Evolutionary conservation across 23 tunicate species (phyloP).

Genomic region (Corella eumyota): DNA sequence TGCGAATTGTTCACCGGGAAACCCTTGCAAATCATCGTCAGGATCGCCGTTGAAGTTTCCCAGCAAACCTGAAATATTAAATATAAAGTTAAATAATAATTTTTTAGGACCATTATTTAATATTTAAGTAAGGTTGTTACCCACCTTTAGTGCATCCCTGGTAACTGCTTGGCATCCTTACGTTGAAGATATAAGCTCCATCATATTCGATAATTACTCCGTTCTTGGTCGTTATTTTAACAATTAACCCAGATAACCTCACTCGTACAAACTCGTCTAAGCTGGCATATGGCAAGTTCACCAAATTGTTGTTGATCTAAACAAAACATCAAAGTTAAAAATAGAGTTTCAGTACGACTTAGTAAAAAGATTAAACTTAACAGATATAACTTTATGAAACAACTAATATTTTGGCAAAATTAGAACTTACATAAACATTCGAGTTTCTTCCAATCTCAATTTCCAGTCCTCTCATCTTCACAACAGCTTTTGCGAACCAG

Average conservation of each 20-base stretch:
- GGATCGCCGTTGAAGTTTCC: slow-evolving; percentile 38
- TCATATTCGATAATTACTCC: slow-evolving; percentile 33
- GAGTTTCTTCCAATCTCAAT: slow-evolving; percentile 13
- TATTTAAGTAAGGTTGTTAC: no score
- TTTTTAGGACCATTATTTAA: neutral
- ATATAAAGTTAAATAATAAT: neutral
- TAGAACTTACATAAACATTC: slow-evolving; percentile 19
- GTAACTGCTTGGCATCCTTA: slow-evolving; percentile 16
- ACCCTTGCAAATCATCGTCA: slow-evolving; percentile 14
- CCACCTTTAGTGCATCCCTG: slow-evolving; percentile 35
- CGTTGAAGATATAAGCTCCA: slow-evolving; percentile 14
- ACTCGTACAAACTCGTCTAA: slow-evolving; percentile 9
- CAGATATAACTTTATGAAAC: neutral
- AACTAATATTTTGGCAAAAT: neutral
- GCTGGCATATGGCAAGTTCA: slow-evolving; percentile 19
- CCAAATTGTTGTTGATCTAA: slow-evolving; percentile 14
- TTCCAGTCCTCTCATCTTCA: slow-evolving; percentile 10
- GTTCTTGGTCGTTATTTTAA: slow-evolving; percentile 18
- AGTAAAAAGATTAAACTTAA: neutral
- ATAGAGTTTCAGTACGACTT: no score
- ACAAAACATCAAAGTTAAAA: neutral
- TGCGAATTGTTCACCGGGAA: slow-evolving; percentile 7
- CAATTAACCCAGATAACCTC: slow-evolving; percentile 18
- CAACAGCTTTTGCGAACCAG: slow-evolving; percentile 30
- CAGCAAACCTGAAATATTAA: slow-evolving; percentile 16